These are phyloP conservation scores for Ericerus pela DNA, from an alignment of 1,140 invertebrate genomes.

Conservation along the genomic window DNA sequence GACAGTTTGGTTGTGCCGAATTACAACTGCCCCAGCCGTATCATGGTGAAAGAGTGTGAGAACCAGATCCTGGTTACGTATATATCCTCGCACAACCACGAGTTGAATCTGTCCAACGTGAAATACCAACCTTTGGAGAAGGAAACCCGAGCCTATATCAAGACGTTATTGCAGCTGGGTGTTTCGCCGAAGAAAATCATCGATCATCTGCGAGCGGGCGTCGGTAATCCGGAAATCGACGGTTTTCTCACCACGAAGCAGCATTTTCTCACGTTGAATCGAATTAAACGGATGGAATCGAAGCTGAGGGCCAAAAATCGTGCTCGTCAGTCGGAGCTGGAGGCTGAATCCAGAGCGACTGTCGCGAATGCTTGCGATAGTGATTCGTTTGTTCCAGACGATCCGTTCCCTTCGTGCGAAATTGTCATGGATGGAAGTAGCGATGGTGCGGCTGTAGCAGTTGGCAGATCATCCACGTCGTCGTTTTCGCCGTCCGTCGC, in stretches of 20 bases:
- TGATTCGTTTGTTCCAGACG: neutral
- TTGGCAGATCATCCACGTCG: neutral
- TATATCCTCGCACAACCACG: slow-evolving; percentile 3
- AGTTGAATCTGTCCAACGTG: slow-evolving; percentile 3
- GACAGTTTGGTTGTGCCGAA: neutral
- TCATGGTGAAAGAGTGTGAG: slow-evolving; percentile 4
- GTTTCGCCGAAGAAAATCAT: neutral
- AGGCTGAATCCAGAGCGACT: neutral
- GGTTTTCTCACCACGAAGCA: neutral
- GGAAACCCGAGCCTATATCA: neutral
- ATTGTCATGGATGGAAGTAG: too few species aligned
- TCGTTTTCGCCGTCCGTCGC: too few species aligned
- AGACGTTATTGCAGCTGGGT: neutral
- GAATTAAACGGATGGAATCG: slow-evolving; percentile 3
- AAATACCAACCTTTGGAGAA: slow-evolving; percentile 1
- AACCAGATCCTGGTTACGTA: neutral
- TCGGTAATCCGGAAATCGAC: slow-evolving; percentile 6
- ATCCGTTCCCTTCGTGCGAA: neutral
- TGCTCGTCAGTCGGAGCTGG: neutral
- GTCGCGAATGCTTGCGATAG: neutral
- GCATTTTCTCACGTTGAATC: neutral
- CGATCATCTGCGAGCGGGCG: slow-evolving; percentile 1
- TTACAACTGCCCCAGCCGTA: slow-evolving; percentile 3
- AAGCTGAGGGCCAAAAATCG: slow-evolving; percentile 1
- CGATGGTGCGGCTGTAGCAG: neutral